Conservation (phyloP, 53 echinoderm and acorn worm genomes). For the Mesocentrotus franciscanus region DNA sequence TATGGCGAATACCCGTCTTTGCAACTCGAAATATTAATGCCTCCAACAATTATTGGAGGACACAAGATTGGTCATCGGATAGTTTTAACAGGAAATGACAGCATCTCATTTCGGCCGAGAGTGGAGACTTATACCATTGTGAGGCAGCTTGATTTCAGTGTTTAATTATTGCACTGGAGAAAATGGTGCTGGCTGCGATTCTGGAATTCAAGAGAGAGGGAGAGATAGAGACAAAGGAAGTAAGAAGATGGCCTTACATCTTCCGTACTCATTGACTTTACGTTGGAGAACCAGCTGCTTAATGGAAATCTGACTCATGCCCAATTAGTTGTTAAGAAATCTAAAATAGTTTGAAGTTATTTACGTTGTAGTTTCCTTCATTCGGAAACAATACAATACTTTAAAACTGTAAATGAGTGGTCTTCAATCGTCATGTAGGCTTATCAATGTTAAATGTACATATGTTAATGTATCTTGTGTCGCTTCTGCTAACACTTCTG, state of each 20-base stretch:
- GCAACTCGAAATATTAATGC: conserved; percentile 29
- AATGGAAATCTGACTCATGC: conserved; percentile 11
- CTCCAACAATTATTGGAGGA: conserved; percentile 41
- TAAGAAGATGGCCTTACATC: not conserved
- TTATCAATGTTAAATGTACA: too few species aligned
- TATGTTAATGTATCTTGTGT: too few species aligned
- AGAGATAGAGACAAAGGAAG: too few species aligned
- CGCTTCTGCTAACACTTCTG: too few species aligned
- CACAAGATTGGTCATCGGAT: conserved; percentile 47
- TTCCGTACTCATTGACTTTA: conserved; percentile 18
- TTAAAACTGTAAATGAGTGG: not conserved
- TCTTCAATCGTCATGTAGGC: too few species aligned
- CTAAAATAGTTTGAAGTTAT: not conserved
- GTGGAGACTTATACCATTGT: conserved; percentile 37
- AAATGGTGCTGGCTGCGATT: not conserved
- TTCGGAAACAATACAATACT: not conserved
- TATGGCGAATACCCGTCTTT: not conserved
- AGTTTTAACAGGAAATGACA: conserved; percentile 53
- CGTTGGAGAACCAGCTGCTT: not conserved
- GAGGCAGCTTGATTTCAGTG: conserved; percentile 12
- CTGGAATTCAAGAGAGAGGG: not conserved
- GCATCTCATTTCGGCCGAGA: conserved; percentile 36
- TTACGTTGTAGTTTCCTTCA: not conserved
- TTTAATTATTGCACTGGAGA: conserved; percentile 26
- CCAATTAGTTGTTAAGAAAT: not conserved